Evolutionary conservation across 2,888 invertebrate genomes (phyloP).

Genomic region (Ctenicera cuprea): DNA sequence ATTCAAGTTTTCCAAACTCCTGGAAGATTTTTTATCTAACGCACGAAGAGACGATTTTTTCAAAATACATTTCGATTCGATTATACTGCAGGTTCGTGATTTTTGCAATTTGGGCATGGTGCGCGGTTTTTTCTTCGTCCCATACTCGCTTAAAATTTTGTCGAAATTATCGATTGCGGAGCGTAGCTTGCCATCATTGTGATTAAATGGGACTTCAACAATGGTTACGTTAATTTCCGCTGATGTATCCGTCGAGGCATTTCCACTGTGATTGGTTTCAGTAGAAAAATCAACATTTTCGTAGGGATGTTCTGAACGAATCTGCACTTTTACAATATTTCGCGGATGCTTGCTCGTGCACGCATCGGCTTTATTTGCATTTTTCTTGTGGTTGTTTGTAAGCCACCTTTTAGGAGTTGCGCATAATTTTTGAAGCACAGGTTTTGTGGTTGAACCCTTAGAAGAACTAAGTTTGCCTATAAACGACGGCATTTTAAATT

Average conservation of each 20-base stretch:
- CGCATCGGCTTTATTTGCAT: background rate
- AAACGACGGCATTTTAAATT: conserved; percentile 62
- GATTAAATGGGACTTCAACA: conserved; percentile 64
- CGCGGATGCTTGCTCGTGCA: background rate
- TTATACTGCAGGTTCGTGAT: conserved; percentile 82
- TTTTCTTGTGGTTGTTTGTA: conserved; percentile 45
- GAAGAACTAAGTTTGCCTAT: conserved; percentile 61
- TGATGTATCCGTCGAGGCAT: conserved; percentile 60
- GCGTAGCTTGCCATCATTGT: conserved; percentile 72
- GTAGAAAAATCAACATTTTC: conserved; percentile 61
- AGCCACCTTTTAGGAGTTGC: conserved; percentile 66
- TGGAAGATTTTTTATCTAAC: conserved; percentile 35
- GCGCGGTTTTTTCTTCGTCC: conserved; percentile 55
- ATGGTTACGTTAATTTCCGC: conserved; percentile 75
- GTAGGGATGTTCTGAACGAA: conserved; percentile 61
- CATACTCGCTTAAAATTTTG: conserved; percentile 74
- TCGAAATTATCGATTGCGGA: conserved; percentile 75
- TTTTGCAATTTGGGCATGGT: conserved; percentile 79
- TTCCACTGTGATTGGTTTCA: conserved; percentile 2
- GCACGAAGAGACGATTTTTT: conserved; percentile 72
- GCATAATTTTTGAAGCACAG: conserved; percentile 65
- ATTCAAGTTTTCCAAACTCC: conserved; percentile 46
- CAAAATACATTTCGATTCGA: conserved; percentile 81
- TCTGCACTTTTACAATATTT: conserved; percentile 57
- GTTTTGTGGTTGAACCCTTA: conserved; percentile 59